Evolutionary conservation across 2,888 invertebrate species (phyloP), one percentile per base, ranked within the genome.

Genomic region (Heliconius cydno): DNA sequence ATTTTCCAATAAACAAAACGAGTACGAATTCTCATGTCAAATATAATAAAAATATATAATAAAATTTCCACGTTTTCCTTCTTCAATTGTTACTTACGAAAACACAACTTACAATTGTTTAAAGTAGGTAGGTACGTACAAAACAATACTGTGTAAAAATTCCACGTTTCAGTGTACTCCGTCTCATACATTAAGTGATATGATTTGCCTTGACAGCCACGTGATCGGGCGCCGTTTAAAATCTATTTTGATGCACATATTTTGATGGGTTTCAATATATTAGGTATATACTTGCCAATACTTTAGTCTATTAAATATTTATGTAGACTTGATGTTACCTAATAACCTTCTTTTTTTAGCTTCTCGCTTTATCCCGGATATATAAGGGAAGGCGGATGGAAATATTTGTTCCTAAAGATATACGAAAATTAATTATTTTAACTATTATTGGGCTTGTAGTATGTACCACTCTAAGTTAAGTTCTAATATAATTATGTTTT

Each of bases 131-230:
- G 3, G 10, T 41, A 65, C 65, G 2, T 65, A 73, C 28, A 74
- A 52, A 25, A 73, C 30, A 22, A 63, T 60, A 25, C 19, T 41
- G n/a, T 63, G 34, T 73, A 66, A 74, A 75, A 74, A 79, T 74
- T 74, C 74, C 68, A 79, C 74, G 68, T 74, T 74, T 67, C 67
- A 22, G 67, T 34, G 28, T 46, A 76, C 25, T 57, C 25, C 52
- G 65, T n/a, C 25, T 65, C 28, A 67, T 30, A 63, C 6, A 68
- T 67, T 68, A 57, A 25, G 22, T 34, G 46, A 41, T 74, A 60
- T 60, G n/a, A 41, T 79, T 74, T 60, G 41, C 41, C 60, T 74
- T 74, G 60, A 74, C 28, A 38, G 41, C 34, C 68, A 68, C 74
- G 79, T 79, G 78, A 57, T 19, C 46, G 22, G 60, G 19, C n/a